Base-by-base conservation (phyloP, 35 echinoderm and acorn worm genomes). In the Ophiothrix spiculata region DNA sequence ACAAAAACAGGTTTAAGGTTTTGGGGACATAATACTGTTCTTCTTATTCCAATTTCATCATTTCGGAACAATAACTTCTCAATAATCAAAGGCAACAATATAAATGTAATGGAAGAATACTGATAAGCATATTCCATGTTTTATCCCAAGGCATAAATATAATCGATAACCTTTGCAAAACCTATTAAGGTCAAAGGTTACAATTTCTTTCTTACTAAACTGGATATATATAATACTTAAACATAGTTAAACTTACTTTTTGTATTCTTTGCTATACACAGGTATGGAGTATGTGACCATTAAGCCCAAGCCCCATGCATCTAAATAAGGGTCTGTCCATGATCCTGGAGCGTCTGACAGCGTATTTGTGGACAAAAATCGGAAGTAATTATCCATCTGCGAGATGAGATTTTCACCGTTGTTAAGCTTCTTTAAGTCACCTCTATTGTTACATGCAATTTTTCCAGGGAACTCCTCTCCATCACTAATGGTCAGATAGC, bases 321-420 rank as follows among this genome's bases (percentile, higher is more conserved):
- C 95, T 32, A 98, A 77, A 83, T 99, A 99, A 36, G 96, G 96
- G 29, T 92, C 91, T 17, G 96, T 99, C 96, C 96, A 99, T 35
- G 91, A 76, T 17, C 84, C 81, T 37, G 54, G 80, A 0, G 56
- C 77, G 14, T 89, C 84, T 63, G 85, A 84, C 38, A 88, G 86
- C 16, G 92, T 86, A 56, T 99, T 99, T 39, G 82, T 91, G n/a
- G 92, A 94, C 0, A 99, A 86, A 78, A 99, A 99, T 19, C 91
- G 90, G 93, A 99, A 99, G 75, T 99, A 99, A 36, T 99, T 77
- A 32, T 81, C 86, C 96, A 99, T 99, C 75, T 99, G 89, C 0
- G 85, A 88, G 17, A 99, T 99, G 29, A 99, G 89, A 75, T 99
- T 93, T 39, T 91, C 92, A 40, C 95, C 96, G 56, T 91, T 74